Conservation (phyloP, 2,888 invertebrate species). For the Tolmerus cingulatus region DNA sequence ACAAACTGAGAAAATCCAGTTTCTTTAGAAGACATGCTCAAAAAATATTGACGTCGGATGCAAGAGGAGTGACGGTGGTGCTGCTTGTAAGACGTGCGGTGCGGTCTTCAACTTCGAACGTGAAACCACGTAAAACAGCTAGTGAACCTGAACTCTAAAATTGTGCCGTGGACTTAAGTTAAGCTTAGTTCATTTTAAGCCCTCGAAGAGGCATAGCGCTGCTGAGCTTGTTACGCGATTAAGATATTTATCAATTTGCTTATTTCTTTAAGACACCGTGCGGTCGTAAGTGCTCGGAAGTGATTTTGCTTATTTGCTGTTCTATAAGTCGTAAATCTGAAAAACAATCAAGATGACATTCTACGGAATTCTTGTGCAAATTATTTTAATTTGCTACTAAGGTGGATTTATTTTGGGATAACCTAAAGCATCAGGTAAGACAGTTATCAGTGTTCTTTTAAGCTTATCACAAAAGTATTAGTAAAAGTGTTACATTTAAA, state of each 20-base stretch:
- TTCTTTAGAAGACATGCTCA: neutral
- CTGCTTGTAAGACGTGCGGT: neutral
- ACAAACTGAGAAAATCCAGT: neutral
- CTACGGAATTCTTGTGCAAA: slow-evolving; percentile 61
- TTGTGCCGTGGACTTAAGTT: neutral
- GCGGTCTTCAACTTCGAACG: neutral
- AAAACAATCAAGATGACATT: slow-evolving; percentile 56
- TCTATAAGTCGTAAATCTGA: neutral
- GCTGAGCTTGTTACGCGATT: neutral
- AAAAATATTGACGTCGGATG: neutral
- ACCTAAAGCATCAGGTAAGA: neutral
- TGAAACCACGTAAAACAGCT: neutral
- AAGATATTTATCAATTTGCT: neutral
- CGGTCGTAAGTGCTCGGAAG: neutral
- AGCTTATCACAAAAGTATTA: no score
- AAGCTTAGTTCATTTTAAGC: neutral
- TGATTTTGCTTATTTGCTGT: neutral
- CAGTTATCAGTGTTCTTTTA: neutral
- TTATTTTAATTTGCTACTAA: slow-evolving; percentile 57
- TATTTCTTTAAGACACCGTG: neutral
- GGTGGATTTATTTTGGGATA: neutral
- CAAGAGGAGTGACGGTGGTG: neutral
- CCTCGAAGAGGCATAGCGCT: neutral
- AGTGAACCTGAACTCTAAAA: slow-evolving; percentile 12
- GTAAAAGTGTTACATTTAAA: no score